These are phyloP conservation scores for Microchrysa polita DNA, from an alignment of 2,888 invertebrate species.

Conservation along the genomic window DNA sequence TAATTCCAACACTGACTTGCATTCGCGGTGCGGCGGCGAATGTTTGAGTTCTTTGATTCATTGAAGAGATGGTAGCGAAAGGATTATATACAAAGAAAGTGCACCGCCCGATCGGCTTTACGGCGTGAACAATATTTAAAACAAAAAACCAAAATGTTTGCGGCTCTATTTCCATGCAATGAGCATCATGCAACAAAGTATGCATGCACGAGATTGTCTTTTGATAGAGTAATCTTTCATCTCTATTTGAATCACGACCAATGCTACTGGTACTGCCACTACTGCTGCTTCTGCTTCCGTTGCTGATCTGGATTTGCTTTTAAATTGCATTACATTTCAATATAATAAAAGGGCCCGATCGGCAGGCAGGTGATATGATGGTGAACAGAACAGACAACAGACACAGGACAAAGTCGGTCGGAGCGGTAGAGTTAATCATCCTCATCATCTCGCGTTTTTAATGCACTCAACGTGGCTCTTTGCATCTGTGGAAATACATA, in stretches of 20 bases:
- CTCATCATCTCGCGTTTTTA: neutral
- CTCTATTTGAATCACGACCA: conserved; percentile 31
- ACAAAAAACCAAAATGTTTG: neutral
- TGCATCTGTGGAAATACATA: neutral
- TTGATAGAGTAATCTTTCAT: conserved; percentile 19
- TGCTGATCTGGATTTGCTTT: conserved; percentile 20
- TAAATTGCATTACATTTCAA: conserved; percentile 13
- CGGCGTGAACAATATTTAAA: neutral
- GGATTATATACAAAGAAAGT: too few relatives aligned
- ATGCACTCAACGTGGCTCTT: neutral
- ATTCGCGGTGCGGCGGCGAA: neutral
- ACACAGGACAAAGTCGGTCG: too few relatives aligned
- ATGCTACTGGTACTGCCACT: too few relatives aligned
- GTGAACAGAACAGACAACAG: too few relatives aligned
- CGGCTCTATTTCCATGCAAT: neutral
- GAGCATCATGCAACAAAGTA: neutral
- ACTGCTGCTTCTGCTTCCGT: too few relatives aligned
- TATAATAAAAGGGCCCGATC: neutral
- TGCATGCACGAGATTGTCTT: neutral
- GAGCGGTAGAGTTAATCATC: conserved; percentile 4
- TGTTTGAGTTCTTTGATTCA: too few relatives aligned
- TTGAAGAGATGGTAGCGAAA: too few relatives aligned
- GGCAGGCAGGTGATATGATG: conserved; percentile 6
- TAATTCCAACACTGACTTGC: neutral
- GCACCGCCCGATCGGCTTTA: too few relatives aligned